Conservation (phyloP, 2,888 invertebrate species). For the Rhagonycha fulva region DNA sequence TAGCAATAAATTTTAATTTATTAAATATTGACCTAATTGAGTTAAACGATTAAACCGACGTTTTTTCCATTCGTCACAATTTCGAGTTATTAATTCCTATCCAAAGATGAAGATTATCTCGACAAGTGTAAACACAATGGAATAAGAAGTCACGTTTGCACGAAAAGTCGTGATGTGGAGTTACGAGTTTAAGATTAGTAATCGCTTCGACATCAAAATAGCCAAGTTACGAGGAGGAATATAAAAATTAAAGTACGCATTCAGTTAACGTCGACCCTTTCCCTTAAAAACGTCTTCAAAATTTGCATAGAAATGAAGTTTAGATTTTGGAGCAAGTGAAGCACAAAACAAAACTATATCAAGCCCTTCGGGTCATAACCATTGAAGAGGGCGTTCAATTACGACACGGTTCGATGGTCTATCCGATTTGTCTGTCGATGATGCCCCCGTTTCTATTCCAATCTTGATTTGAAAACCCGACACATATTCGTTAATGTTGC, state of each 20-base stretch:
- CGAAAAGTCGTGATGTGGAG: conserved; percentile 24
- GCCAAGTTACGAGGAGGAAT: neutral
- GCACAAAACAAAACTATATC: conserved; percentile 8
- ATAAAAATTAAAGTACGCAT: neutral
- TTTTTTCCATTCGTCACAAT: neutral
- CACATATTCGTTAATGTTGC: conserved; percentile 33
- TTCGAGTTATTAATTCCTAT: neutral
- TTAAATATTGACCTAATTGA: neutral
- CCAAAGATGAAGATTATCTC: neutral
- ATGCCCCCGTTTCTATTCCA: conserved; percentile 20
- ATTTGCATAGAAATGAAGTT: conserved; percentile 32
- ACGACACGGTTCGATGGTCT: conserved; percentile 42
- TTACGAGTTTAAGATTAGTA: conserved; percentile 9
- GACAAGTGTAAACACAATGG: neutral
- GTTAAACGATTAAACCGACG: neutral
- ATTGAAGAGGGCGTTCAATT: conserved; percentile 41
- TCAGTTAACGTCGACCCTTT: too few species aligned
- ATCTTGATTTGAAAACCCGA: conserved; percentile 20
- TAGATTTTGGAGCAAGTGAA: neutral
- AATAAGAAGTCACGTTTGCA: conserved; percentile 29
- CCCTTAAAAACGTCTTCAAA: conserved; percentile 18
- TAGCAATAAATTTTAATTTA: neutral
- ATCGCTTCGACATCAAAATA: neutral
- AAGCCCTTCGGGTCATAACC: conserved; percentile 37
- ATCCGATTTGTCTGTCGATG: conserved; percentile 41